Conservation (phyloP, 2,113 vertebrate genomes). For the Todiramphus chloris region DNA sequence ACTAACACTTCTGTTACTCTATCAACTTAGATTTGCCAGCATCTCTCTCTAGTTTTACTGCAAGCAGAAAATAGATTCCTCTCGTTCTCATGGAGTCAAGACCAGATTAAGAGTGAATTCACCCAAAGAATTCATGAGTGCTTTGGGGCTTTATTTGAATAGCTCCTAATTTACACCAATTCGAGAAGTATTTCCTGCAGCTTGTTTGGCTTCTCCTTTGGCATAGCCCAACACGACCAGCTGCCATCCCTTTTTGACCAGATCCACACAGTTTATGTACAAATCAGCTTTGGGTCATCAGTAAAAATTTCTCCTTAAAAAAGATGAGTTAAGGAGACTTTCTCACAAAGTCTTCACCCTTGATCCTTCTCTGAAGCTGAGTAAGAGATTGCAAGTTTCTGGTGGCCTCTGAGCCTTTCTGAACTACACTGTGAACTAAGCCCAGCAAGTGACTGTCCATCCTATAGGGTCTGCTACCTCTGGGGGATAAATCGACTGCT, state of each 20-base stretch:
- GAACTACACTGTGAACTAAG: background rate
- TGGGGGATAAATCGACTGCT: background rate
- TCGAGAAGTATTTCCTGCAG: background rate
- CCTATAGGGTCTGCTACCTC: background rate
- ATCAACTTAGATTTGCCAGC: constrained; percentile 9
- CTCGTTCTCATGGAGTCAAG: background rate
- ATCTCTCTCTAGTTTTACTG: background rate
- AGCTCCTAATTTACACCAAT: background rate
- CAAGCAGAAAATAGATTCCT: background rate
- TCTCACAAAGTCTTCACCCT: background rate
- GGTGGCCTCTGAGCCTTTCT: background rate
- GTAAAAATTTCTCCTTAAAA: background rate
- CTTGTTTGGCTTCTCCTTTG: background rate
- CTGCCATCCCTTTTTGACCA: background rate
- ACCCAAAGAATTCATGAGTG: background rate
- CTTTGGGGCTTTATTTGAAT: background rate
- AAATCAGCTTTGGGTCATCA: background rate
- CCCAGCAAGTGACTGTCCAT: background rate
- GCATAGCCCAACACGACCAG: background rate
- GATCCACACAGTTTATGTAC: background rate
- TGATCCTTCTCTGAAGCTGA: background rate
- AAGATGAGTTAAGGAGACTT: background rate
- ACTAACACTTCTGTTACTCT: background rate
- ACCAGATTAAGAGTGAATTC: background rate
- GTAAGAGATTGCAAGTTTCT: background rate